Percentiles rank a stretch among this genome's conserved stretches.
phyloP scores from a whole-genome alignment of 2,888 invertebrate genomes.

The Conistra vaccinii region DNA sequence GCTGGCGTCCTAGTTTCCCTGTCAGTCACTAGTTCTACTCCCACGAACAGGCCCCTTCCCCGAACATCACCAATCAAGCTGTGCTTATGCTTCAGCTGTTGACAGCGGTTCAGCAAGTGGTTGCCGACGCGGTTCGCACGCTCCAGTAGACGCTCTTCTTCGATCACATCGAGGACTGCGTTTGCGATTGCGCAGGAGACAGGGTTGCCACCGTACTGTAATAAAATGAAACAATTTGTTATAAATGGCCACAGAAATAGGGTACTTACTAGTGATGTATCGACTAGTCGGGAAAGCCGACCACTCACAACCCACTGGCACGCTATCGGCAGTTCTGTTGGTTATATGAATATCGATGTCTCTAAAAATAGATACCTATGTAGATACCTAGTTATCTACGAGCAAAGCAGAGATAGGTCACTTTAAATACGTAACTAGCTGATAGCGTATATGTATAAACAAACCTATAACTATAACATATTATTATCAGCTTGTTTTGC shows the following conservation, averaged over 20 bases:
- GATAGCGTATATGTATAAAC: conserved; percentile 42
- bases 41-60: conserved; percentile 98
- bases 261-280: too few relatives aligned
- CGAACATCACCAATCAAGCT: conserved; percentile 96
- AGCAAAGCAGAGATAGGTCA: conserved; percentile 33
- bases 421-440: conserved; percentile 28
- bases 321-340: not conserved
- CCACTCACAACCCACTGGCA: too few relatives aligned
- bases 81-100: conserved; percentile 93
- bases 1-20: conserved; percentile 95
- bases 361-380: conserved; percentile 8
- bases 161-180: conserved; percentile 98
- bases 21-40: conserved; percentile 97
- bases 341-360: conserved; percentile 12
- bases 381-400: conserved; percentile 6
- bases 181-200: conserved; percentile 99
- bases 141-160: conserved; percentile 95
- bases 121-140: conserved; percentile 96
- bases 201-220: conserved; percentile 99
- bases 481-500: conserved; percentile 46
- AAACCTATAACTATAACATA: conserved; percentile 38
- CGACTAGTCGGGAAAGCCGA: too few relatives aligned
- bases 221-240: conserved; percentile 5
- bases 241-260: not conserved
- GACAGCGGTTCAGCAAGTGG: conserved; percentile 93